Evolutionary conservation across 2,113 vertebrate species (phyloP), one percentile per base, ranked within the genome.

Genomic region (Catagonus wagneri): DNA sequence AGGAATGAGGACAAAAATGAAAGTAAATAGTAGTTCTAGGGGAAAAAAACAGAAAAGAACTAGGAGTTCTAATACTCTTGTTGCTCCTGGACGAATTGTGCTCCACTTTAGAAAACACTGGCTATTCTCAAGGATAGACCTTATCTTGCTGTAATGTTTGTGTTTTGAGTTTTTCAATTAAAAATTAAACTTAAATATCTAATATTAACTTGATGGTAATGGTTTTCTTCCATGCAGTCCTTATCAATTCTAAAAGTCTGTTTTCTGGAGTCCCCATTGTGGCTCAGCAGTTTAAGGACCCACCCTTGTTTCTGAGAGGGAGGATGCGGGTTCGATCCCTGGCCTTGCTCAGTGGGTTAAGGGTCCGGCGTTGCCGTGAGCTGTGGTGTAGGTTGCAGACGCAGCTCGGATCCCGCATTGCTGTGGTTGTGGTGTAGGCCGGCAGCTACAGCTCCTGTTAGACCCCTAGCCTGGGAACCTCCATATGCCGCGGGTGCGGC

Each of bases 171-270:
- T 74, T 95, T 69, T 88, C 34, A 7, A 22, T 39, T 85, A 75
- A 85, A 80, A 76, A 27, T 54, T 75, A 66, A 96, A 80, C 15
- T 84, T 72, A 66, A 29, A 27, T 61, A 72, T 71, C 9, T 81
- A n/a, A 81, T 86, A 89, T 86, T 89, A 94, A 87, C 3, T 66
- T 68, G 52, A 68, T 79, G 54, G 58, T 27, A 58, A 66, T 83
- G 25, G 1, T 87, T 80, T 93, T 92, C 68, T 90, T 66, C 66
- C 58, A 75, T 20, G 7, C 6, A 23, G 32, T 66, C 39, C 65
- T 92, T 72, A 61, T 91, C 71, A 39, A 4, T 52, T 90, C 83
- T 86, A 75, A 91, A 83, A 93, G 54, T 34, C 60, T 44, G 3
- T 58, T 79, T 94, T 87, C 44, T 44, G 44, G 5, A 44, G 44